Base-by-base conservation (phyloP, 2,888 invertebrate species). In the Phorcus lineatus region DNA sequence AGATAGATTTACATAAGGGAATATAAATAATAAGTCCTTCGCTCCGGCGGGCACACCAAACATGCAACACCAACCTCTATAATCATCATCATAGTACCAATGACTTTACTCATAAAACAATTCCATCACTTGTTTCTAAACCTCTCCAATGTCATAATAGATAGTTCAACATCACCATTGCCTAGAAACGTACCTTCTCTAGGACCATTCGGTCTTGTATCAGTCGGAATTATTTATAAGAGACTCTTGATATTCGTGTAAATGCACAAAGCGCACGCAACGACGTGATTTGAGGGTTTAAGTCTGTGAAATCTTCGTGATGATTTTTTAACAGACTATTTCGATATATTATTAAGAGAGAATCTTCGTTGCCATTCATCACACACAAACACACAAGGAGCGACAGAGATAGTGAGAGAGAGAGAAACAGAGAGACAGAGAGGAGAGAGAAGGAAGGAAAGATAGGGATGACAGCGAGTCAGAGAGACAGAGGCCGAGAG, bases 161-260 rank as follows among this genome's bases (percentile, higher is more conserved):
- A 47, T 47, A 11, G 13, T 47, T 47, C 47, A 6, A 47, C 11
- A 47, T 47, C 13, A 47, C 1, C 47, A 6, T 13, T 1, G 11
- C 47, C 47, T 11, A 6, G 7, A 11, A 47, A 47, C 47, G 11
- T 13, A 47, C 11, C 47, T 47, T 47, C 47, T 11, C 47, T 6
- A 11, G 13, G 47, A 47, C 24, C 28, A 16, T 62, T 62, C 17
- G 9, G 6, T 9, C 2, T 13, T 62, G 62, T 62, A 62, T 62
- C 62, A 62, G 28, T 62, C 24, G 28, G 62, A 62, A 62, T 62
- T 28, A 62, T 62, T 24, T 62, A 62, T 62, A 62, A 62, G 62
- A 16, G 17, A 62, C 62, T 24, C n/a, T 19, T 28, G 62, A 62
- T 62, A 62, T 24, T 62, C 28, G 22, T 28, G 28, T 28, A 62